phyloP scores from a whole-genome alignment of 2,113 vertebrate genomes.

The Actenoides hombroni region DNA sequence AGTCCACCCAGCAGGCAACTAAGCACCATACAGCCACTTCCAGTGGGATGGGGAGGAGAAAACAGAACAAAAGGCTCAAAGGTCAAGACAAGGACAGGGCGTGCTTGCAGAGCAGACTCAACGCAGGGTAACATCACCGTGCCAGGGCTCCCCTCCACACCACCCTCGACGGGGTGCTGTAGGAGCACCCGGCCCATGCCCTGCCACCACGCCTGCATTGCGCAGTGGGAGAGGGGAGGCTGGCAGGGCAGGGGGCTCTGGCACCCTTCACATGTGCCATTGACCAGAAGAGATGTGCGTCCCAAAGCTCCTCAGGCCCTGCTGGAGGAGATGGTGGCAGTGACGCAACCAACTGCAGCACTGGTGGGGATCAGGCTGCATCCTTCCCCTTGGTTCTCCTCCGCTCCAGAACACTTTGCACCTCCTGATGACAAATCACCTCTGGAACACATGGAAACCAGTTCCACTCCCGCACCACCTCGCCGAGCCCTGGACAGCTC shows the following conservation, averaged over 20 bases:
- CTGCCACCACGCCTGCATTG: no score
- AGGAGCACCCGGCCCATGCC: not conserved
- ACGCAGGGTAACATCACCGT: not conserved
- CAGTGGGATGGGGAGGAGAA: not conserved
- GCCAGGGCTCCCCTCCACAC: not conserved
- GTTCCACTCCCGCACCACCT: not conserved
- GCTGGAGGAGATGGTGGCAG: not conserved
- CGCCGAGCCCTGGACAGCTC: not conserved
- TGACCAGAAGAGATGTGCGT: not conserved
- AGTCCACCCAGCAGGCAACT: not conserved
- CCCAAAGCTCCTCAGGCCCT: not conserved
- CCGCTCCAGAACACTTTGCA: fast-evolving
- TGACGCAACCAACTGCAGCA: not conserved
- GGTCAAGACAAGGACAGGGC: not conserved
- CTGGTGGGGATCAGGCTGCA: not conserved
- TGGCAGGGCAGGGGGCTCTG: not conserved
- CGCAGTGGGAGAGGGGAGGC: no score
- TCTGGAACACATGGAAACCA: no score
- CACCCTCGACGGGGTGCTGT: not conserved
- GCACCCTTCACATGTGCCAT: not conserved
- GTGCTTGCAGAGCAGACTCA: not conserved
- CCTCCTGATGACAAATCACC: not conserved
- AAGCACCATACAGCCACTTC: not conserved
- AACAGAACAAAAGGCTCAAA: not conserved
- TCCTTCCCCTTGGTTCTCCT: not conserved